Evolutionary conservation across 2,888 invertebrate species (phyloP).

Genomic region (Thymelicus sylvestris): DNA sequence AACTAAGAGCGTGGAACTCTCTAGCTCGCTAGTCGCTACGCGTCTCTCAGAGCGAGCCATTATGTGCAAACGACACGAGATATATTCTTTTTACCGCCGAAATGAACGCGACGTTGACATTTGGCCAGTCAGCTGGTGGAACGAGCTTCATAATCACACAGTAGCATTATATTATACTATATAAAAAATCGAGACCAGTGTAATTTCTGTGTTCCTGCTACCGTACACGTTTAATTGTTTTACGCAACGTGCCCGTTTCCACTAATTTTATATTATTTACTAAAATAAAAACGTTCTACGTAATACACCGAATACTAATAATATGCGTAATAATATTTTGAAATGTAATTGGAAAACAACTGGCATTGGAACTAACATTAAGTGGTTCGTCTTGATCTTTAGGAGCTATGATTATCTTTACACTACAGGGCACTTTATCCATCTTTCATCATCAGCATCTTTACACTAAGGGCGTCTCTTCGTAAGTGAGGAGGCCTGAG

Average conservation of each 20-base stretch:
- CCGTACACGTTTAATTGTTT: slow-evolving; percentile 46
- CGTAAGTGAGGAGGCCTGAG: too few species aligned
- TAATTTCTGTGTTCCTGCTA: slow-evolving; percentile 49
- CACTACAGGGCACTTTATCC: too few species aligned
- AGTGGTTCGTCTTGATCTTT: too few species aligned
- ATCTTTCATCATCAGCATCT: too few species aligned
- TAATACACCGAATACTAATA: too few species aligned
- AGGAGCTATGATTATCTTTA: too few species aligned
- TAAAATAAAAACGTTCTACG: background rate
- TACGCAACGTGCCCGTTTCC: slow-evolving; percentile 40
- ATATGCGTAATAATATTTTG: too few species aligned
- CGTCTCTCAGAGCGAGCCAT: slow-evolving; percentile 2
- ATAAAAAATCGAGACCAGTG: slow-evolving; percentile 46
- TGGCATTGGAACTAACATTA: too few species aligned
- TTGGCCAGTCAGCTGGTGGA: slow-evolving; percentile 43
- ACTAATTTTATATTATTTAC: background rate
- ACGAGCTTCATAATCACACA: slow-evolving; percentile 54
- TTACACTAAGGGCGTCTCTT: too few species aligned
- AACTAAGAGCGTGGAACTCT: too few species aligned
- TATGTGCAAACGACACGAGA: slow-evolving; percentile 21
- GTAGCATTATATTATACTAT: slow-evolving; percentile 55
- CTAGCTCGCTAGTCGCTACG: slow-evolving; percentile 3
- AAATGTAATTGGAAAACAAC: background rate
- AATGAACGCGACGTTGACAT: slow-evolving; percentile 26
- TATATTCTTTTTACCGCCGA: slow-evolving; percentile 32